Evolutionary conservation across 1,140 invertebrate genomes (phyloP).

Genomic region (Drosophila trapezifrons): DNA sequence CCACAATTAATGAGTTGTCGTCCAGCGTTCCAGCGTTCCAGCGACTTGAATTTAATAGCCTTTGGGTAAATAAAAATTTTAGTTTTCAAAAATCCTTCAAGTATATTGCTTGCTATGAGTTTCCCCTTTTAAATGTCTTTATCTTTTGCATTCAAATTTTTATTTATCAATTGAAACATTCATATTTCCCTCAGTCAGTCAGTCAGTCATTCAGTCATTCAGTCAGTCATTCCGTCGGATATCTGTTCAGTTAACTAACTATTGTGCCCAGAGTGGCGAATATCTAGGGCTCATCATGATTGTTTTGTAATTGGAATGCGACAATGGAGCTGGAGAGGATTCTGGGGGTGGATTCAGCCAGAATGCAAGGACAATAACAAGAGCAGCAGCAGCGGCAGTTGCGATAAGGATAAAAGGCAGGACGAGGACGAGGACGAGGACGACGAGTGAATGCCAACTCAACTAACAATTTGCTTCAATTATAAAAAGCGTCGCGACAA

Average conservation of each 20-base stretch:
- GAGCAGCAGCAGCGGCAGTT: slow-evolving; percentile 12
- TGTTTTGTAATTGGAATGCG: slow-evolving; percentile 82
- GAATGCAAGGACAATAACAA: slow-evolving; percentile 60
- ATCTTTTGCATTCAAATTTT: background rate
- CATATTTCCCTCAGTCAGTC: slow-evolving; percentile 2
- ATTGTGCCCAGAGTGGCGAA: slow-evolving; percentile 50
- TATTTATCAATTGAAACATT: slow-evolving; percentile 7
- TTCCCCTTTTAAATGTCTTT: background rate
- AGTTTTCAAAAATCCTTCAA: slow-evolving; percentile 23
- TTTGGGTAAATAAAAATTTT: slow-evolving; percentile 62
- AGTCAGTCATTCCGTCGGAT: too few species aligned
- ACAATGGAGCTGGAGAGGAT: slow-evolving; percentile 36
- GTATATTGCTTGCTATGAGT: too few species aligned
- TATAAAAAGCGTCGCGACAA: slow-evolving; percentile 83
- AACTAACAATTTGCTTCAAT: slow-evolving; percentile 82
- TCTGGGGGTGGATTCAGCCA: slow-evolving; percentile 49
- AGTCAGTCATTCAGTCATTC: too few species aligned
- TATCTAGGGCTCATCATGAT: slow-evolving; percentile 77
- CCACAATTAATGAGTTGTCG: slow-evolving; percentile 35
- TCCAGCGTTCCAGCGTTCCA: slow-evolving; percentile 52
- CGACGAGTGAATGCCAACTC: slow-evolving; percentile 73
- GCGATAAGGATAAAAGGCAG: slow-evolving; percentile 10
- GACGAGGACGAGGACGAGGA: background rate
- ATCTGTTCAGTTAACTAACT: slow-evolving; percentile 51
- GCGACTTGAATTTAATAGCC: slow-evolving; percentile 41